phyloP scores from a whole-genome alignment of 2,888 invertebrate species.

The Lamellibrachia satsuma region DNA sequence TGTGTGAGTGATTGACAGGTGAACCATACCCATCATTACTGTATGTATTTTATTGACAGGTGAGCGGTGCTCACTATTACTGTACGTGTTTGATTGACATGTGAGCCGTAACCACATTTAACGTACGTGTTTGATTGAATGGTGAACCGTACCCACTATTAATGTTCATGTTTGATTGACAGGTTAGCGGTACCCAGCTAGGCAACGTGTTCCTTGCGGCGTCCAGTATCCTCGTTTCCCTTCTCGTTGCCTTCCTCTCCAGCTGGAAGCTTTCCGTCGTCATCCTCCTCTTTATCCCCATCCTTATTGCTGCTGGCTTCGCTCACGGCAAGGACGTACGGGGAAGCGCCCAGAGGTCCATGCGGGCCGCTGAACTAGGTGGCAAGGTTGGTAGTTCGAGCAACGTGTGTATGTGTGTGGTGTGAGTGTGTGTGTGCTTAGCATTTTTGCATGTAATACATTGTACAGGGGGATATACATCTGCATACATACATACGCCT shows the following conservation, averaged over 20 bases:
- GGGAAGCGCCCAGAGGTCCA: conserved; percentile 65
- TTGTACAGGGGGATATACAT: too few relatives aligned
- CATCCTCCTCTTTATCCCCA: conserved; percentile 69
- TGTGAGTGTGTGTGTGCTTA: too few relatives aligned
- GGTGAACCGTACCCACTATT: too few relatives aligned
- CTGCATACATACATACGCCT: too few relatives aligned
- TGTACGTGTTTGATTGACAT: too few relatives aligned
- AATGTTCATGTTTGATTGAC: background rate
- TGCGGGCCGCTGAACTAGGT: conserved; percentile 67
- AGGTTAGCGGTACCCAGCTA: conserved; percentile 21
- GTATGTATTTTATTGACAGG: too few relatives aligned
- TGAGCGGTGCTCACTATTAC: too few relatives aligned
- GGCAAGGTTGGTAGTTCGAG: conserved; percentile 65
- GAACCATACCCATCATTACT: too few relatives aligned
- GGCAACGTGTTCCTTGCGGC: background rate
- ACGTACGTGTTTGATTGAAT: too few relatives aligned
- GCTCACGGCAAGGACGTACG: conserved; percentile 46
- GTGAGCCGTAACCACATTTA: too few relatives aligned
- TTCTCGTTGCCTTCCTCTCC: background rate
- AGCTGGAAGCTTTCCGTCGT: conserved; percentile 70
- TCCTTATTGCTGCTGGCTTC: conserved; percentile 65
- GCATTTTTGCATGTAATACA: background rate
- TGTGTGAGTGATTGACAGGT: too few relatives aligned
- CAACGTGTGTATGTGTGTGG: too few relatives aligned
- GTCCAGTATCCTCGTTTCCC: conserved; percentile 7